A percentile compares a stretch with the other conserved stretches of the same genome.
Evolutionary conservation across 2,888 invertebrate species (phyloP).

Genomic region (Chydorus sphaericus): DNA sequence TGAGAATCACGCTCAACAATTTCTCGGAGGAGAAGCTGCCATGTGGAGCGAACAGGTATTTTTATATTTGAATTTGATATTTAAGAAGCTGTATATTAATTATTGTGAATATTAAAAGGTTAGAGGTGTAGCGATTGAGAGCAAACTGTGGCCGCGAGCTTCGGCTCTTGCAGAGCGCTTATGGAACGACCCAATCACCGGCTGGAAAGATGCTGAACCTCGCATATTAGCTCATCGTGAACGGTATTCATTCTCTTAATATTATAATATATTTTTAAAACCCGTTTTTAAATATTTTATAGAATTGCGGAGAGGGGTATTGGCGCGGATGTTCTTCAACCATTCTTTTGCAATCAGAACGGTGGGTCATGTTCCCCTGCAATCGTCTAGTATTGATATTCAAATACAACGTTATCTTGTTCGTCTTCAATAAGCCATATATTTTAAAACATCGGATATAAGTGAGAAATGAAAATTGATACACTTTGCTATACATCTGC

Average conservation of each 20-base stretch:
- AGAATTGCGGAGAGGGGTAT: constrained; percentile 51
- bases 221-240: constrained; percentile 58
- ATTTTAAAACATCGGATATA: too few species aligned
- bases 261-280: too few species aligned
- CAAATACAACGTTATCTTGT: too few species aligned
- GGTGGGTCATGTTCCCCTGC: constrained; percentile 50
- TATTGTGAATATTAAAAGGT: constrained; percentile 24
- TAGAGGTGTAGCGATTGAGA: constrained; percentile 50
- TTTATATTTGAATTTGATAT: not conserved
- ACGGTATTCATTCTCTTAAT: too few species aligned
- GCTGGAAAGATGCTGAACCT: constrained; percentile 53
- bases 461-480: too few species aligned
- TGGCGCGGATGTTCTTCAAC: constrained; percentile 58
- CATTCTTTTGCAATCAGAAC: constrained; percentile 73
- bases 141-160: constrained; percentile 66
- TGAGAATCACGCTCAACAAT: constrained; percentile 27
- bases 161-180: constrained; percentile 70
- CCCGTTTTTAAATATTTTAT: too few species aligned
- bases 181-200: constrained; percentile 54
- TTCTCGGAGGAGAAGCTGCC: constrained; percentile 65
- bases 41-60: constrained; percentile 68
- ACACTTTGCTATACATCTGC: too few species aligned
- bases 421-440: too few species aligned
- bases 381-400: too few species aligned
- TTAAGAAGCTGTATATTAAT: not conserved